Percentiles rank a stretch among this genome's conserved stretches.
Evolutionary conservation across 1,140 invertebrate genomes (phyloP).

Genomic region (Pogonus chalceus): DNA sequence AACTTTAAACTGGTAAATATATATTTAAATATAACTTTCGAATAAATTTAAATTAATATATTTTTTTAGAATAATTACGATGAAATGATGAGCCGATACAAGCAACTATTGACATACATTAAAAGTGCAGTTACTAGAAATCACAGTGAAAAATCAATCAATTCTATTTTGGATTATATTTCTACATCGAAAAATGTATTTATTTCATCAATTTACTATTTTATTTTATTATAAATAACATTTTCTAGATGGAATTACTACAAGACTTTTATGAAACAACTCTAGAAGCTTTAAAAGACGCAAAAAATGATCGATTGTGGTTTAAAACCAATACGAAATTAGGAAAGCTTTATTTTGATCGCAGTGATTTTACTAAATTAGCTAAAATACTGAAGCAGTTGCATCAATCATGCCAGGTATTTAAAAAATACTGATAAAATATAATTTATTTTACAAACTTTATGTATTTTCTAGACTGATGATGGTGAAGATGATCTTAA

Average conservation of each 20-base stretch:
- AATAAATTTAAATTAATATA: constrained; percentile 16
- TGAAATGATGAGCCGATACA: constrained; percentile 96
- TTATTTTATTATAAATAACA: constrained; percentile 11
- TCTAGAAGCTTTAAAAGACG: constrained; percentile 93
- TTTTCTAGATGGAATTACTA: constrained; percentile 91
- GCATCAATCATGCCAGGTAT: constrained; percentile 83
- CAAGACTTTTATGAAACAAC: constrained; percentile 99
- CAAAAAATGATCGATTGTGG: constrained; percentile 98
- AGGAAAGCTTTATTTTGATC: constrained; percentile 96
- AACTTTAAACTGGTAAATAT: constrained; percentile 91
- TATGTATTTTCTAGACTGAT: constrained; percentile 56
- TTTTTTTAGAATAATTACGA: constrained; percentile 75
- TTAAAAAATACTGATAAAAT: constrained; percentile 38
- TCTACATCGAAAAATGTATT: constrained; percentile 96
- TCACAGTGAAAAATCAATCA: constrained; percentile 99
- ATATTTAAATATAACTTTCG: constrained; percentile 1
- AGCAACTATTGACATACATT: constrained; percentile 93
- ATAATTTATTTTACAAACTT: constrained; percentile 8
- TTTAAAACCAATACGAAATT: constrained; percentile 99
- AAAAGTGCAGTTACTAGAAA: constrained; percentile 98
- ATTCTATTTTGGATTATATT: constrained; percentile 98
- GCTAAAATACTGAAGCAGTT: constrained; percentile 96
- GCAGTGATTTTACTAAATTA: constrained; percentile 88
- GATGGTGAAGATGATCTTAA: constrained; percentile 99
- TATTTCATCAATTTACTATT: constrained; percentile 18